Percentiles rank a stretch among this genome's conserved stretches.
Conservation (phyloP, 2,797 vertebrate genomes). For the Dromococcyx pavoninus region DNA sequence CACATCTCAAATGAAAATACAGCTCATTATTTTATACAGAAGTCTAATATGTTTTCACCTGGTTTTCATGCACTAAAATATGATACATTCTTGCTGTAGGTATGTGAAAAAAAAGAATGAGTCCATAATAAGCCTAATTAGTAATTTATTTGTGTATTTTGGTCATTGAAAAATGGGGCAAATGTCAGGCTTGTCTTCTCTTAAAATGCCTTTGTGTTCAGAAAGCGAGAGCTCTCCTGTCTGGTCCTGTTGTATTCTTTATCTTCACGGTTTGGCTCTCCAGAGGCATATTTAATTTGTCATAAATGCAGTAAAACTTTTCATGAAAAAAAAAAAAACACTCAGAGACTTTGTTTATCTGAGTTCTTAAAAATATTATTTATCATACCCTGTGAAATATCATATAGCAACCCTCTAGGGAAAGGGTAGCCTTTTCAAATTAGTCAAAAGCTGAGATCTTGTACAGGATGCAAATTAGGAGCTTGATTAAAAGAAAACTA, state of each 20-base stretch:
- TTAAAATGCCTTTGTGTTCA: not conserved
- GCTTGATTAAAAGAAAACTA: slow-evolving; percentile 20
- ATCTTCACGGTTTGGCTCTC: slow-evolving; percentile 8
- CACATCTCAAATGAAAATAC: slow-evolving; percentile 68
- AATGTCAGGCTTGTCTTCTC: not conserved
- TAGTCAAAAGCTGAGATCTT: not conserved
- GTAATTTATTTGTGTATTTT: not conserved
- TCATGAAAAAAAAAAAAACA: slow-evolving; percentile 13
- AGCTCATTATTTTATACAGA: slow-evolving; percentile 67
- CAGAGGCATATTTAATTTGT: slow-evolving; percentile 45
- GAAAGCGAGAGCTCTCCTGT: not conserved
- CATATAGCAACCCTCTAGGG: not conserved
- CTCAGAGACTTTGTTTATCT: slow-evolving; percentile 33
- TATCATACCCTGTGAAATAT: slow-evolving; percentile 3
- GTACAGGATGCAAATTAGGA: slow-evolving; percentile 1
- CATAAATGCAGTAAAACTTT: slow-evolving; percentile 37
- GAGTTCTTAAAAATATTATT: slow-evolving; percentile 32
- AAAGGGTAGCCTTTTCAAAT: not conserved
- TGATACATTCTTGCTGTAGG: not conserved
- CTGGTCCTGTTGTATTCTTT: not conserved
- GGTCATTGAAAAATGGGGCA: not conserved
- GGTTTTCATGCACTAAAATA: slow-evolving; percentile 52
- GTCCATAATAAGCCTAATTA: not conserved
- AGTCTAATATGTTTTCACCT: slow-evolving; percentile 65
- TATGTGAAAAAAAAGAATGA: not conserved